These are phyloP conservation scores for Euzetes globulus DNA, from an alignment of 2,888 invertebrate species.

Conservation along the genomic window DNA sequence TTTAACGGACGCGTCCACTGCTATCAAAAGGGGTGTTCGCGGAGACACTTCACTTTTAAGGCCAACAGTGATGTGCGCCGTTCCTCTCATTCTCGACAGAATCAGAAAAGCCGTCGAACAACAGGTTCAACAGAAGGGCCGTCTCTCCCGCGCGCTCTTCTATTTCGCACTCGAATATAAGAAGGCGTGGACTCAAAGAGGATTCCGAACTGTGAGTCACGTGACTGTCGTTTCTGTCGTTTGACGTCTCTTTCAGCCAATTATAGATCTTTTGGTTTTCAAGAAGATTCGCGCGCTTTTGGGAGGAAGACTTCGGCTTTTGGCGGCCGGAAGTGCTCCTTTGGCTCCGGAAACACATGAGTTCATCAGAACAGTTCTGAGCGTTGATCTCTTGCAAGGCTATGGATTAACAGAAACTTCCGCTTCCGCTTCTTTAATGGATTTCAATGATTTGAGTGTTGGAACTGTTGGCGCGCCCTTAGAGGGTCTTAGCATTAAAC, in stretches of 20 bases:
- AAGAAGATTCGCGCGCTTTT: slow-evolving; percentile 62
- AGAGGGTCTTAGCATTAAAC: slow-evolving; percentile 70
- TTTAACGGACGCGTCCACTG: slow-evolving; percentile 63
- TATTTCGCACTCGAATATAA: slow-evolving; percentile 92
- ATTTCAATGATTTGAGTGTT: slow-evolving; percentile 57
- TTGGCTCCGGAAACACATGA: slow-evolving; percentile 89
- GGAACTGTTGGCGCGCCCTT: slow-evolving; percentile 85
- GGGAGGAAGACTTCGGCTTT: slow-evolving; percentile 78
- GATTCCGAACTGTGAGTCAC: slow-evolving; percentile 51
- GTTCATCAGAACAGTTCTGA: slow-evolving; percentile 83
- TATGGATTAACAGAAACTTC: slow-evolving; percentile 98
- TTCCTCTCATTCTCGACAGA: slow-evolving; percentile 61
- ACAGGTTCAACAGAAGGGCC: slow-evolving; percentile 69
- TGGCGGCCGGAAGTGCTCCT: slow-evolving; percentile 91
- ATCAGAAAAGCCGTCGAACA: slow-evolving; percentile 83
- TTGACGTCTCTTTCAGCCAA: no score
- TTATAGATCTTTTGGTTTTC: slow-evolving; percentile 56
- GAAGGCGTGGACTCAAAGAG: slow-evolving; percentile 65
- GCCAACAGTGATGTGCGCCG: slow-evolving; percentile 92
- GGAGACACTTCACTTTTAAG: slow-evolving; percentile 85
- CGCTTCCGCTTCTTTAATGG: slow-evolving; percentile 63
- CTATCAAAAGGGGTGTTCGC: slow-evolving; percentile 86
- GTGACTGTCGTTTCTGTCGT: no score
- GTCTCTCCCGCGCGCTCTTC: slow-evolving; percentile 73
- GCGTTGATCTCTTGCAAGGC: slow-evolving; percentile 67